A percentile compares a stretch with the other conserved stretches of the same genome.
Evolutionary conservation across 2,113 vertebrate species (phyloP).

Genomic region (Tenebrosternarchus preto): DNA sequence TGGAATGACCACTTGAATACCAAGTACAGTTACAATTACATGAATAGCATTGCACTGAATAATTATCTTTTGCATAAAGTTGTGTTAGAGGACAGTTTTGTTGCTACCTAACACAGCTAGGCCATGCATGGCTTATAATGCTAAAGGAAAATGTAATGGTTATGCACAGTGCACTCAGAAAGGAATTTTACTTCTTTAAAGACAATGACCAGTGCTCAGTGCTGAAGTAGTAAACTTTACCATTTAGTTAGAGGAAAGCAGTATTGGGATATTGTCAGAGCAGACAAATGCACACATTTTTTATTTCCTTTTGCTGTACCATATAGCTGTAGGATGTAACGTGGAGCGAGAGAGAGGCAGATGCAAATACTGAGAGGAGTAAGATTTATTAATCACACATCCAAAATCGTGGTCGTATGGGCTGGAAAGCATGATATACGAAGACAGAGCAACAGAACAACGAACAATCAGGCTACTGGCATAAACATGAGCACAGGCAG

Average conservation of each 20-base stretch:
- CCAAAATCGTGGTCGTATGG: no score
- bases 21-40: not conserved
- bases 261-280: no score
- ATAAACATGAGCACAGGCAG: no score
- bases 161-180: constrained; percentile 7
- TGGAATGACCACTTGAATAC: not conserved
- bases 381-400: no score
- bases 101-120: constrained; percentile 1
- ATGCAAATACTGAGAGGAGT: no score
- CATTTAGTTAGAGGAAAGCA: constrained; percentile 11
- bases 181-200: constrained; percentile 19
- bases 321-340: no score
- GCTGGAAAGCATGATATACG: no score
- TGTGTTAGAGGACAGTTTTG: not conserved
- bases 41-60: not conserved
- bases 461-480: no score
- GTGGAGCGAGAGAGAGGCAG: no score
- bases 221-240: constrained; percentile 12
- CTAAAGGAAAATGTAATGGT: constrained; percentile 8
- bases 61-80: not conserved
- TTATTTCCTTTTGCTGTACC: no score
- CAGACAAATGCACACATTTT: no score
- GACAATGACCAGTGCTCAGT: constrained; percentile 4
- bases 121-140: not conserved
- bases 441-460: no score